Evolutionary conservation across 2,113 vertebrate species (phyloP), one percentile per base, ranked within the genome.

Genomic region (Eublepharis macularius): DNA sequence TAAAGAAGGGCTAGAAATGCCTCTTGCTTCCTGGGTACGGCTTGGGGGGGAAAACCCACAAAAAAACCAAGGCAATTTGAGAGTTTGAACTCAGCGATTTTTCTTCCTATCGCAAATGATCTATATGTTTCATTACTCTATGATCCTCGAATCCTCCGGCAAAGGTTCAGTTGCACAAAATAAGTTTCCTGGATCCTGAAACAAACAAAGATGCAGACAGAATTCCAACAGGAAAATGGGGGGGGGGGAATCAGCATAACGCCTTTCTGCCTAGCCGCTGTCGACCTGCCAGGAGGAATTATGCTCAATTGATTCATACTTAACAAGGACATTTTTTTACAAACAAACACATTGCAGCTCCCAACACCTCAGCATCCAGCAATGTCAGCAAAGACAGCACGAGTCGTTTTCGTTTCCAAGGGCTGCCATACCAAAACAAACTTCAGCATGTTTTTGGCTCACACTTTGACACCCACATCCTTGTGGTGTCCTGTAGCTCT

Each of bases 81-180:
- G 86, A 70, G 89, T 91, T 73, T 92, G 82, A 95, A 94, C 92
- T 92, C 90, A 84, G 92, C 90, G 79, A 95, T 95, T 95, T 96
- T 94, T 95, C 94, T 95, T 95, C 91, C 92, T 96, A 96, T 96
- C 95, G 94, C 82, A 91, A 93, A 95, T 96, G 96, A 96, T 96
- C 93, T 95, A 96, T 96, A 96, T 94, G 88, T 95, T 97, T 96
- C 95, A 97, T 96, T 96, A 97, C 74, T 94, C 89, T 94, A 89
- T 94, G 87, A 95, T 95, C 92, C 92, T 93, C 93, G 92, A 92
- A 91, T 94, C 96, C 94, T 96, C 80, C 89, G 95, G 95, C 96
- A 92, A 92, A 88, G 82, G 72, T 87, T 93, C 79, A 87, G 86
- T 80, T 93, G 86, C 57, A 91, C 82, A 92, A 86, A 92, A 87